Base-by-base conservation (phyloP, 1,140 invertebrate species). In the Bombus consobrinus region DNA sequence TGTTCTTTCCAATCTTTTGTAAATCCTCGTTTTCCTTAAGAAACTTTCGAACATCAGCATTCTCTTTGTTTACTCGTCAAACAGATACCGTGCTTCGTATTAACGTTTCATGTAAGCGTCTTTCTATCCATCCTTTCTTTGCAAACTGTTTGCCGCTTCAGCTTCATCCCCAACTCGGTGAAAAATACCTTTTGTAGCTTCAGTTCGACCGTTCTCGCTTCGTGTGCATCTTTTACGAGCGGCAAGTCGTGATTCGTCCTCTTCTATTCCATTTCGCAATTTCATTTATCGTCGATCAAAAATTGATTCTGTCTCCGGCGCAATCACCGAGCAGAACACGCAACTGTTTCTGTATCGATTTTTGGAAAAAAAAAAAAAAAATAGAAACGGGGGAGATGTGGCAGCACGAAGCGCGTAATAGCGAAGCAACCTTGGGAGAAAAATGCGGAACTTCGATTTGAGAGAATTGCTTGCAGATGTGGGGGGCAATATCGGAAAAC, bases 181-280 rank as follows among this genome's bases (percentile, higher is more conserved):
- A 1, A 22, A 68, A 68, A n/a, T 64, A 32, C 12, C 13, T 18
- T 18, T 3, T 25, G 18, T 0, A 34, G 2, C 41, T 8, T 6
- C 5, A 3, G 41, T 37, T 53, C 39, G 53, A 47, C 37, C 71
- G 6, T 47, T 28, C 64, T 18, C 41, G 34, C 15, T 22, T 81
- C 71, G 9, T 28, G 57, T 62, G 71, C 28, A 75, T 74, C 25
- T 75, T 82, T 75, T 37, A 74, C 71, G 69, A 82, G 53, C 39
- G 28, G 15, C 75, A 39, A 78, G 32, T 37, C 18, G 25, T 3
- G 32, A 25, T 47, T 64, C 71, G 5, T 28, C 15, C 71, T 18
- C 37, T 66, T 25, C 34, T 12, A 10, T 28, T 28, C 8, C 18
- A 18, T 47, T 37, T 66, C 34, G 10, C 71, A 47, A 76, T 83